Evolutionary conservation across 2,113 vertebrate species (phyloP).

Genomic region (Ranitomeya variabilis): DNA sequence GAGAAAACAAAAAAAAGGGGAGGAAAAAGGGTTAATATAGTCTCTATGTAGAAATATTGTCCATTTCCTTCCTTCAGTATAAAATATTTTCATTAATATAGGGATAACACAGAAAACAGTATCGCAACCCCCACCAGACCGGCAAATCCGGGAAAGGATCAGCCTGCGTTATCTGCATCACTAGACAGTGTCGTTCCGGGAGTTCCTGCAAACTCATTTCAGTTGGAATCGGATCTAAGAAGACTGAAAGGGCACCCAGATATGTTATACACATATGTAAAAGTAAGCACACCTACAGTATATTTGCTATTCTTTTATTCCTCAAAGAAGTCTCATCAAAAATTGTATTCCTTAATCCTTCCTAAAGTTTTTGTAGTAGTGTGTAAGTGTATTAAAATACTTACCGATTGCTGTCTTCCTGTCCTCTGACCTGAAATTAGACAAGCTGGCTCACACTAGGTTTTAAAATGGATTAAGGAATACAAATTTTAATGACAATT

Average conservation of each 20-base stretch:
- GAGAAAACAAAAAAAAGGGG: too few species aligned
- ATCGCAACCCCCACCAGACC: slow-evolving; percentile 25
- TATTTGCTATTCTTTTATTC: neutral
- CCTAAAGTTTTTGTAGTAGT: too few species aligned
- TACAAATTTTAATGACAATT: too few species aligned
- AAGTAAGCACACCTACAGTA: slow-evolving; percentile 71
- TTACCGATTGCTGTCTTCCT: too few species aligned
- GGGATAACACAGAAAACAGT: neutral
- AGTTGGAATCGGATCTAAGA: slow-evolving; percentile 90
- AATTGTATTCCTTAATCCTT: too few species aligned
- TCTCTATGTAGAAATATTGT: neutral
- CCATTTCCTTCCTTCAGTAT: neutral
- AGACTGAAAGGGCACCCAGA: slow-evolving; percentile 79
- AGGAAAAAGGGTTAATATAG: too few species aligned
- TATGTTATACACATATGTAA: slow-evolving; percentile 84
- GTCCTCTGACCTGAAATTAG: too few species aligned
- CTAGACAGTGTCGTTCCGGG: slow-evolving; percentile 68
- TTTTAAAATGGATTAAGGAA: too few species aligned
- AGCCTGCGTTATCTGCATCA: slow-evolving; percentile 58
- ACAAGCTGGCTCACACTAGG: too few species aligned
- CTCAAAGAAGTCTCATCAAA: neutral
- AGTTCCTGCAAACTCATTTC: slow-evolving; percentile 87
- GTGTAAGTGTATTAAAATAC: too few species aligned
- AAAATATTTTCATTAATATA: slow-evolving; percentile 56
- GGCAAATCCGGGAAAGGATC: slow-evolving; percentile 57